These are phyloP conservation scores for Sminthopsis crassicaudata DNA, from an alignment of 2,113 vertebrate species.

Conservation along the genomic window DNA sequence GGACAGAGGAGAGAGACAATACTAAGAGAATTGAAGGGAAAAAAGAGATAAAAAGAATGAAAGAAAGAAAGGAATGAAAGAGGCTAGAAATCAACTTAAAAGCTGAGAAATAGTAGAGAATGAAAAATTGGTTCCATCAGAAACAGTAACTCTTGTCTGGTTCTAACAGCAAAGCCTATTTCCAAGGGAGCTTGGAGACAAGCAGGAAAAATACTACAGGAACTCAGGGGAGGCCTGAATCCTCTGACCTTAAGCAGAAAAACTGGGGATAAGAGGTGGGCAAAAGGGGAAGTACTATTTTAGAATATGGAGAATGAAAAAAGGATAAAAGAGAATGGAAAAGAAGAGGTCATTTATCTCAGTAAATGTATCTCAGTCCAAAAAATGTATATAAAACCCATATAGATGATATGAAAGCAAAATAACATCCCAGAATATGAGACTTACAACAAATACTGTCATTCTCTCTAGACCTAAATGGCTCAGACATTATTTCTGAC, in stretches of 20 bases:
- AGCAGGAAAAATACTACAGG: not conserved
- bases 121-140: conserved; percentile 63
- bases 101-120: rapidly evolving
- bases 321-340: not conserved
- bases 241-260: conserved; percentile 40
- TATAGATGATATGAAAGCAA: not conserved
- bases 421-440: not conserved
- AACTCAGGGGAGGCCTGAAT: conserved; percentile 46
- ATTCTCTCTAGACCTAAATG: not conserved
- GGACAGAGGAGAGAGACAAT: conserved; percentile 75
- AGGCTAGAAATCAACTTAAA: not conserved
- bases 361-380: not conserved
- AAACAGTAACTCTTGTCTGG: conserved; percentile 54
- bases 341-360: not conserved
- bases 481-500: not conserved
- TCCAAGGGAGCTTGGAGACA: conserved; percentile 54
- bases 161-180: conserved; percentile 59
- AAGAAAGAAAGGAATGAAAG: conserved; percentile 37
- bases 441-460: not conserved
- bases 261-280: not conserved
- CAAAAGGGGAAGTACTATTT: not conserved
- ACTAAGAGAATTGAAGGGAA: conserved; percentile 75
- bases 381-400: not conserved
- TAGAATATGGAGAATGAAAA: conserved; percentile 12
- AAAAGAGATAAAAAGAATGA: conserved; percentile 66